These are phyloP conservation scores for Macaria liturata DNA, from an alignment of 2,888 invertebrate genomes.

Conservation along the genomic window DNA sequence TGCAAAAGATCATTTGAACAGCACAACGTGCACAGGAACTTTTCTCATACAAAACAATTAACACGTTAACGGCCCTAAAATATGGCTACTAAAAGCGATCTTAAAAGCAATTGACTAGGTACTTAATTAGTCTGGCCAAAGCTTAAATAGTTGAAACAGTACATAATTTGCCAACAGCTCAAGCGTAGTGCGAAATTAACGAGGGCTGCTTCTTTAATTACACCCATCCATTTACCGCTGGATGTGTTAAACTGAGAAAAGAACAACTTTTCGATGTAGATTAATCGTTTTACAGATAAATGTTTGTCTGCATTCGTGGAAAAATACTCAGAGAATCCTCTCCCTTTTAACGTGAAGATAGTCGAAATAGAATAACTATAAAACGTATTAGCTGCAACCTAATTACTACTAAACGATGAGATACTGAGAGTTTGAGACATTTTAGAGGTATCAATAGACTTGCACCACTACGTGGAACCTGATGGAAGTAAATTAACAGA, in stretches of 20 bases:
- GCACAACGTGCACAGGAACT: no score
- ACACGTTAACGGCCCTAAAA: not conserved
- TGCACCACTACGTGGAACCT: no score
- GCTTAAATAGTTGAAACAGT: constrained; percentile 18
- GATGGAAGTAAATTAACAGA: no score
- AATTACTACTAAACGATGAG: no score
- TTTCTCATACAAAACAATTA: not conserved
- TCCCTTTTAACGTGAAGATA: not conserved
- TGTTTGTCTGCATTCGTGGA: constrained; percentile 10
- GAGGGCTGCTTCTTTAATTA: constrained; percentile 18
- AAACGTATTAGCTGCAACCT: no score
- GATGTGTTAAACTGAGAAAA: constrained; percentile 20
- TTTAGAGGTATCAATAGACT: no score
- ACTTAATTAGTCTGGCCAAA: constrained; percentile 15
- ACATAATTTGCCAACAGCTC: constrained; percentile 19
- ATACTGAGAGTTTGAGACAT: no score
- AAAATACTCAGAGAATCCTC: not conserved
- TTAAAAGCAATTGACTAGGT: constrained; percentile 9
- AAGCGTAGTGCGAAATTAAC: constrained; percentile 17
- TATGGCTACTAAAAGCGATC: not conserved
- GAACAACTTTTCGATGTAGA: constrained; percentile 15
- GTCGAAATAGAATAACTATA: no score
- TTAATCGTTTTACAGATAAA: constrained; percentile 16
- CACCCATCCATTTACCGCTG: constrained; percentile 16
- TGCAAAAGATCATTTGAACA: no score